A percentile compares a stretch with the other conserved stretches of the same genome.
These are phyloP conservation scores for Cichladusa arquata DNA, from an alignment of 2,113 vertebrate species.

Conservation along the genomic window DNA sequence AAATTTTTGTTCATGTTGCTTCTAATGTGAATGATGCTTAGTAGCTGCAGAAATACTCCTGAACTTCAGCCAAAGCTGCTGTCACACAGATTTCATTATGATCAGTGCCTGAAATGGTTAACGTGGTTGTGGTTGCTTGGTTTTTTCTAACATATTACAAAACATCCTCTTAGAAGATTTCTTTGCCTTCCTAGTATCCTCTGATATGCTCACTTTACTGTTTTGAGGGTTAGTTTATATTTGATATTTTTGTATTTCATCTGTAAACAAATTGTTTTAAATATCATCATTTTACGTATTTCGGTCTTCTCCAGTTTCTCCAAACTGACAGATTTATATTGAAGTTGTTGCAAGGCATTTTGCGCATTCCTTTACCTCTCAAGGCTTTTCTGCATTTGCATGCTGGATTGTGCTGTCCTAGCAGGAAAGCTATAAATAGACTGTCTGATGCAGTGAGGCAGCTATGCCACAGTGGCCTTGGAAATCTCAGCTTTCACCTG, in stretches of 20 bases:
- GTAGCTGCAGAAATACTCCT: not conserved
- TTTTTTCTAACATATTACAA: not conserved
- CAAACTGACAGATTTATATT: not conserved
- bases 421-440: conserved; percentile 70
- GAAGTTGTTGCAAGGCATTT: conserved; percentile 23
- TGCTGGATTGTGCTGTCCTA: conserved; percentile 64
- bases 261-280: not conserved
- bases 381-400: conserved; percentile 41
- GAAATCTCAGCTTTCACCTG: conserved; percentile 72
- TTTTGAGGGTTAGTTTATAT: not conserved
- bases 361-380: conserved; percentile 47
- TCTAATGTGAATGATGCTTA: not conserved
- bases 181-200: not conserved
- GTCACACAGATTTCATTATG: not conserved
- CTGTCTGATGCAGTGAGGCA: conserved; percentile 57
- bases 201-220: not conserved
- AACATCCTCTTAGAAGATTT: not conserved
- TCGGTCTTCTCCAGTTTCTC: not conserved
- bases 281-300: not conserved
- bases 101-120: conserved; percentile 9
- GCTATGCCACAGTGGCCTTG: conserved; percentile 72
- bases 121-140: not conserved
- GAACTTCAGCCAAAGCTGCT: not conserved
- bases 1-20: not conserved
- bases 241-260: not conserved